Evolutionary conservation across 2,113 vertebrate genomes (phyloP).

Genomic region (Sapayoa aenigma): DNA sequence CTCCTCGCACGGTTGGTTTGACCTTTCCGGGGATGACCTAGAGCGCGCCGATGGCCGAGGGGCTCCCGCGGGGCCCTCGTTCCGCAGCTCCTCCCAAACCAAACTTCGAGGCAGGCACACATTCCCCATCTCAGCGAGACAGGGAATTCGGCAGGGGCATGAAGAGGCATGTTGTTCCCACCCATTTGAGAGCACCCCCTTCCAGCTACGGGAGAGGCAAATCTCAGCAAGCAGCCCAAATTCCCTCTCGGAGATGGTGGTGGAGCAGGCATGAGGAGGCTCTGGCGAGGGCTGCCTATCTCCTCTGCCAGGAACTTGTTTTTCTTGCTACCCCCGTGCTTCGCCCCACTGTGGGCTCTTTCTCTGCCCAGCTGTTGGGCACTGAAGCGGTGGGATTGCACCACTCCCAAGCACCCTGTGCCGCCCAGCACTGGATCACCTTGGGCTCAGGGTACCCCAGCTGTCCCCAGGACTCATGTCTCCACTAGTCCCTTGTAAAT

Average conservation of each 20-base stretch:
- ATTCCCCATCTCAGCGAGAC: background rate
- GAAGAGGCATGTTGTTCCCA: slow-evolving; percentile 34
- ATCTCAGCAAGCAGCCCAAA: background rate
- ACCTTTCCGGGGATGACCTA: slow-evolving; percentile 47
- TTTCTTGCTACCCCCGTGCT: background rate
- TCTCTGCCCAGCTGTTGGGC: background rate
- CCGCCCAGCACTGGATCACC: background rate
- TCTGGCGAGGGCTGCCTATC: background rate
- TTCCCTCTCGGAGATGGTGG: background rate
- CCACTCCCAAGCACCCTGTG: background rate
- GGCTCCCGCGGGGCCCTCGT: background rate
- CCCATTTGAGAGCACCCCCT: background rate
- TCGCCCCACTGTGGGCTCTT: background rate
- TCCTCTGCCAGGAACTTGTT: background rate
- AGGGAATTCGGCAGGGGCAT: background rate
- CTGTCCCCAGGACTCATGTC: accelerated
- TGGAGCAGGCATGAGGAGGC: background rate
- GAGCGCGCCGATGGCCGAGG: background rate
- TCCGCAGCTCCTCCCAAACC: background rate
- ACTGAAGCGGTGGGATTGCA: background rate
- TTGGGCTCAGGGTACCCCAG: background rate
- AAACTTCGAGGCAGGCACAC: slow-evolving; percentile 7
- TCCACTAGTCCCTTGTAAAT: accelerated
- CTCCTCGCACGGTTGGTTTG: background rate
- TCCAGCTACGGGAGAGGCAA: background rate